These are phyloP conservation scores for Chydorus sphaericus DNA, from an alignment of 2,888 invertebrate species.

Conservation along the genomic window DNA sequence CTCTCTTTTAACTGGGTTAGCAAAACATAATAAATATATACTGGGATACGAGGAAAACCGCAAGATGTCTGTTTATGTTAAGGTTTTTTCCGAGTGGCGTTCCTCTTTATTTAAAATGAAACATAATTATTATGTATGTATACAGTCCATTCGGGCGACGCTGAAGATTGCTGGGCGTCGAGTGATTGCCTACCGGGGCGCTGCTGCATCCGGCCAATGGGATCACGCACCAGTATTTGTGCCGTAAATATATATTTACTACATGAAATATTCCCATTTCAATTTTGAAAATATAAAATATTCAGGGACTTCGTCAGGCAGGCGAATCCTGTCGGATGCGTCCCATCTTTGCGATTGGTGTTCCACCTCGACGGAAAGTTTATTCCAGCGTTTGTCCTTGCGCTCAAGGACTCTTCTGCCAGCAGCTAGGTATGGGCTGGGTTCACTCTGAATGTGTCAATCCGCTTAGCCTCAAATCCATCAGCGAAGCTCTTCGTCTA, in stretches of 20 bases:
- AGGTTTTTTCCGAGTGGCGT: too few species aligned
- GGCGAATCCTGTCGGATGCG: background rate
- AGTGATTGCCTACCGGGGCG: background rate
- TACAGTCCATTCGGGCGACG: background rate
- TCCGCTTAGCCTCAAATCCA: too few species aligned
- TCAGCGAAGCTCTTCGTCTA: background rate
- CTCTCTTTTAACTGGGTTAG: too few species aligned
- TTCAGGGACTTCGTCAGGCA: background rate
- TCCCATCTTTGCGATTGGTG: background rate
- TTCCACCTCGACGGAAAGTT: background rate
- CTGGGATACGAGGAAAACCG: too few species aligned
- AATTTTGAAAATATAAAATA: too few species aligned
- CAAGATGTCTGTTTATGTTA: too few species aligned
- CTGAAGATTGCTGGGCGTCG: background rate
- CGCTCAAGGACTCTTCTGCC: background rate
- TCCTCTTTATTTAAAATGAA: too few species aligned
- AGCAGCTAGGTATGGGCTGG: background rate
- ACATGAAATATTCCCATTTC: too few species aligned
- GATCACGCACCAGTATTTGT: background rate
- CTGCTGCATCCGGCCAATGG: background rate
- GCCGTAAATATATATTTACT: too few species aligned
- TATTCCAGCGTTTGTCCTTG: background rate
- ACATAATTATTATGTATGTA: background rate
- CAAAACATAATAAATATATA: too few species aligned
- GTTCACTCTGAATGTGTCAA: background rate